Conservation (phyloP, 2,888 invertebrate species). For the Tetragonula carbonaria region DNA sequence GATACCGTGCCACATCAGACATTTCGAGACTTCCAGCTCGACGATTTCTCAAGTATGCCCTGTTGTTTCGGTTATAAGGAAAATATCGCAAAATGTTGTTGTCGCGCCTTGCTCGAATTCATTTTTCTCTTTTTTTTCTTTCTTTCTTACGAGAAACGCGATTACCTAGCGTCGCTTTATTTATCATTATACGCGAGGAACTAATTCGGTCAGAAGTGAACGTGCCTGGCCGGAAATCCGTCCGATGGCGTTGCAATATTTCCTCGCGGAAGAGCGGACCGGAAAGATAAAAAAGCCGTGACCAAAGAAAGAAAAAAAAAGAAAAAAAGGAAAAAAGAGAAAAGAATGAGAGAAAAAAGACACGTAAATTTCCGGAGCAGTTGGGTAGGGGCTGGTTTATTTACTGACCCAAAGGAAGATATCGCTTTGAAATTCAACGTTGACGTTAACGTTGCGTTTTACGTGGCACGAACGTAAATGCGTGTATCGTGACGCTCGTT, state of each 20-base stretch:
- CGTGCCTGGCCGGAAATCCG: constrained; percentile 20
- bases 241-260: constrained; percentile 30
- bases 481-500: neutral
- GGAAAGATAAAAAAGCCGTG: constrained; percentile 4
- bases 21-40: neutral
- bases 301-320: neutral
- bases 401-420: constrained; percentile 26
- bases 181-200: constrained; percentile 6
- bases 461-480: neutral
- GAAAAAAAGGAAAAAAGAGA: neutral
- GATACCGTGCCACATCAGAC: neutral
- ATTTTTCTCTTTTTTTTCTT: neutral
- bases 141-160: neutral
- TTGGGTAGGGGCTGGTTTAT: constrained; percentile 27
- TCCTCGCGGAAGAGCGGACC: constrained; percentile 8
- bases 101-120: neutral
- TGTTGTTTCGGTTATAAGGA: neutral
- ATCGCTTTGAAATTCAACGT: constrained; percentile 17
- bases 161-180: constrained; percentile 10
- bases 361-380: neutral
- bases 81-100: neutral
- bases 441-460: constrained; percentile 8
- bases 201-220: constrained; percentile 25
- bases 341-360: neutral
- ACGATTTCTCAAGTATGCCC: neutral